Evolutionary conservation across 1,140 invertebrate species (phyloP).

Genomic region (Hestina assimilis): DNA sequence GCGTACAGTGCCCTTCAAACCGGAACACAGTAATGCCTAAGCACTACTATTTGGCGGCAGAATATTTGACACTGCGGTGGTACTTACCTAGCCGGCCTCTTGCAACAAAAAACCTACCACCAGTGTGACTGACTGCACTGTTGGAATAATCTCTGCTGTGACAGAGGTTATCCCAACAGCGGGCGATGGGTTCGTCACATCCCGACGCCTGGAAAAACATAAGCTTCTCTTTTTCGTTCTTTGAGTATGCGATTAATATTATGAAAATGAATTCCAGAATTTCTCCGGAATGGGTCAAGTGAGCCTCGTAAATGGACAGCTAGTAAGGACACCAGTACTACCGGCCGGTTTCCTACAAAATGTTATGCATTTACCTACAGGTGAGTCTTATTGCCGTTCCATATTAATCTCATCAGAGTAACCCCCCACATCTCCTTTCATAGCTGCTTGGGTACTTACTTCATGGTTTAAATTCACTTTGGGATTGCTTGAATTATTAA

Average conservation of each 20-base stretch:
- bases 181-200: too few species aligned
- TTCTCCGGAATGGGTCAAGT: conserved; percentile 74
- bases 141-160: too few species aligned
- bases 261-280: conserved; percentile 53
- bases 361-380: conserved; percentile 73
- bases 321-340: conserved; percentile 80
- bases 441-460: conserved; percentile 27
- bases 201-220: too few species aligned
- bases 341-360: conserved; percentile 80
- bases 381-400: conserved; percentile 34
- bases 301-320: conserved; percentile 80
- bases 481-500: conserved; percentile 46
- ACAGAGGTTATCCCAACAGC: too few species aligned
- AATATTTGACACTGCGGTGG: too few species aligned
- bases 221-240: background rate
- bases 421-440: conserved; percentile 7
- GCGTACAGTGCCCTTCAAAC: too few species aligned
- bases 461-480: conserved; percentile 43
- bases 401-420: background rate
- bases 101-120: too few species aligned
- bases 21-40: too few species aligned
- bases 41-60: too few species aligned
- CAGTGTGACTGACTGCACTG: too few species aligned
- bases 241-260: background rate
- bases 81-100: too few species aligned